phyloP scores from a whole-genome alignment of 2,113 vertebrate species.

The Pteropus alecto region DNA sequence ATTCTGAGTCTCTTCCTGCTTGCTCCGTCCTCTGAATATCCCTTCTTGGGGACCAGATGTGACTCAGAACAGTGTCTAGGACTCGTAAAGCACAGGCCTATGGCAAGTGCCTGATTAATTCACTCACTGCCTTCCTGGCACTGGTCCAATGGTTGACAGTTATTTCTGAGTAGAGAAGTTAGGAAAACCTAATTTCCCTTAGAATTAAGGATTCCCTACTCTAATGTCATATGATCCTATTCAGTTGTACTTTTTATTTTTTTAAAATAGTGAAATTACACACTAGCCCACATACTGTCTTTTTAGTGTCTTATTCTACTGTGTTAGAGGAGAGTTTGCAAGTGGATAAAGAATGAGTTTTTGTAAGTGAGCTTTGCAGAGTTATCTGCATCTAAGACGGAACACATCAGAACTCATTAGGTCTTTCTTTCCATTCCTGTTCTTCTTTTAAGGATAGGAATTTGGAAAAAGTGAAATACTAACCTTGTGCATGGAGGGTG shows the following conservation, averaged over 20 bases:
- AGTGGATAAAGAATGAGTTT: background rate
- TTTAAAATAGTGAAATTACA: background rate
- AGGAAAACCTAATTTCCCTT: background rate
- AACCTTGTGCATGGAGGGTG: no score
- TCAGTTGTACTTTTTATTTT: background rate
- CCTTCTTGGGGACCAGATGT: background rate
- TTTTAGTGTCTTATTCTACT: background rate
- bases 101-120: background rate
- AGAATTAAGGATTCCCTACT: background rate
- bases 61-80: background rate
- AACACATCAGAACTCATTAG: background rate
- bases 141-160: background rate
- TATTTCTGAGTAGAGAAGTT: background rate
- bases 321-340: background rate
- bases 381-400: background rate
- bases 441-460: background rate
- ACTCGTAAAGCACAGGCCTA: background rate
- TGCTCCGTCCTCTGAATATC: background rate
- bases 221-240: background rate
- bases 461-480: background rate
- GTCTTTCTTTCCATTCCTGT: background rate
- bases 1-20: background rate
- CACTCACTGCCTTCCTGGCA: background rate
- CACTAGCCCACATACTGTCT: background rate
- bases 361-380: background rate